phyloP scores from a whole-genome alignment of 2,113 vertebrate genomes.

The Zonotrichia leucophrys region DNA sequence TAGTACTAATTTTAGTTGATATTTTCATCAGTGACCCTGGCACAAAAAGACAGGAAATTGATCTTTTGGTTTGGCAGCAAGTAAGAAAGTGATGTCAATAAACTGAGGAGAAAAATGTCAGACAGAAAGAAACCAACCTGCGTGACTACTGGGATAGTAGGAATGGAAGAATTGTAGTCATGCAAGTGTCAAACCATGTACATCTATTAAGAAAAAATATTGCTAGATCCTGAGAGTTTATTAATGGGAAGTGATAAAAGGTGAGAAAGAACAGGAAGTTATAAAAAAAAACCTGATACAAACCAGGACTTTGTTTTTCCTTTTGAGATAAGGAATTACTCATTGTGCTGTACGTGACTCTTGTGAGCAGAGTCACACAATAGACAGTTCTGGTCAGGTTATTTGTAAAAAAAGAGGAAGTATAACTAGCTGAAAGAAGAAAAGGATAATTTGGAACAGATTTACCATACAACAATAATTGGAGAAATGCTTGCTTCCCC shows the following conservation, averaged over 20 bases:
- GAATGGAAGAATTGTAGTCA: background rate
- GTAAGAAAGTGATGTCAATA: background rate
- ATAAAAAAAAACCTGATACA: background rate
- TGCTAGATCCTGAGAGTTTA: background rate
- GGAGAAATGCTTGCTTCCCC: background rate
- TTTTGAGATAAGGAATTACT: background rate
- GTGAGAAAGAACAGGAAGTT: background rate
- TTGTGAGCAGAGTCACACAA: background rate
- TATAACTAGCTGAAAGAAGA: background rate
- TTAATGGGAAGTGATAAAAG: background rate
- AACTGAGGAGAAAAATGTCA: background rate
- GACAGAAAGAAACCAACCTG: background rate
- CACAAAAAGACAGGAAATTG: background rate
- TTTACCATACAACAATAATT: background rate
- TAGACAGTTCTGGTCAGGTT: background rate
- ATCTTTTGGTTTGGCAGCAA: slow-evolving; percentile 7
- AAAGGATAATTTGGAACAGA: background rate
- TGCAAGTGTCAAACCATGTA: background rate
- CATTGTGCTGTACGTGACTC: accelerated
- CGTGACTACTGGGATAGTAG: background rate
- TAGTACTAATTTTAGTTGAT: background rate
- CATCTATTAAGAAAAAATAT: background rate
- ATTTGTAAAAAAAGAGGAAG: background rate
- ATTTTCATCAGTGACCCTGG: background rate
- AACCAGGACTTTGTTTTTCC: background rate